Base-by-base conservation (phyloP, 2,888 invertebrate genomes). In the Thereva nobilitata region DNA sequence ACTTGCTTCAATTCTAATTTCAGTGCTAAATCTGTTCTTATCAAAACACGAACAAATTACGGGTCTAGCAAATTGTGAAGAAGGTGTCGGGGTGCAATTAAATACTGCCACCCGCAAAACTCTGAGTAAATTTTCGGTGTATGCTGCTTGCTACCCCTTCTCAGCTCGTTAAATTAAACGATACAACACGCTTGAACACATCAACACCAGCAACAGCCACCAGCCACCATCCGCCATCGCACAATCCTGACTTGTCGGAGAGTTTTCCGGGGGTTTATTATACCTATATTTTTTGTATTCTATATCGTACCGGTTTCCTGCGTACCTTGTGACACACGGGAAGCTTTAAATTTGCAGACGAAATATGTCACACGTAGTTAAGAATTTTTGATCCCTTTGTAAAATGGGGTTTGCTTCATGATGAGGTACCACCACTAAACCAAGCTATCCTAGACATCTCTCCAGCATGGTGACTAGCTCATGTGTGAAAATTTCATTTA, bases 41-140 rank as follows among this genome's bases (percentile, higher is more conserved):
- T 56, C 56, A 56, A 8, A 56, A 41, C 37, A 41, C 8, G 44
- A 56, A 42, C 44, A 56, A 56, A 56, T 56, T 56, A 56, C 42
- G 56, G 45, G 56, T 34, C 56, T 35, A 9, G 59, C 44, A 59
- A 59, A 59, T 59, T 59, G 38, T 59, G 47, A 38, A 49, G 49
- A 59, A 47, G 23, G 47, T 49, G 59, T 59, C 9, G 44, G 56
- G 23, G 56, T n/a, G 49, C 59, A 59, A 49, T 59, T 59, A 59
- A 59, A 49, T 49, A 40, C 49, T 59, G 59, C 49, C 59, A 47
- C 59, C 59, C 59, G 59, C 59, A 59, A 59, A 55, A 59, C 49
- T 59, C 49, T 34, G n/a, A 49, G 59, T 44, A 38, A 49, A 37
- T 59, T 59, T 23, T 12, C 38, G 35, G 35, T 23, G 52, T 23